Percentiles rank a stretch among this genome's conserved stretches.
These are phyloP conservation scores for Branchellion lobata DNA, from an alignment of 2,888 invertebrate species.

Conservation along the genomic window DNA sequence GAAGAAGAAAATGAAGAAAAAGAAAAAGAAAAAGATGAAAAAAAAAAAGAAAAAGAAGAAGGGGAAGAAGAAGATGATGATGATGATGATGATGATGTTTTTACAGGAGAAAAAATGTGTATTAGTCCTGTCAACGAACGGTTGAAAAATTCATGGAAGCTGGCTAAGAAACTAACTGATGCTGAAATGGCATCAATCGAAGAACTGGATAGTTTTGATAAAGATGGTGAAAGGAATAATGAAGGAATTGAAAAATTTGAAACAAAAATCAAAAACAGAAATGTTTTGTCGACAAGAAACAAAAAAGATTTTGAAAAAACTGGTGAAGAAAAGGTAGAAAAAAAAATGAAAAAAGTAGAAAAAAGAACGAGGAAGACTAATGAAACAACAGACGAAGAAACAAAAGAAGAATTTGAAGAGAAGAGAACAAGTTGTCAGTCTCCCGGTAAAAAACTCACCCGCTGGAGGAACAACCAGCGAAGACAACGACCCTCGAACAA, in stretches of 20 bases:
- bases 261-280: neutral
- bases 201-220: neutral
- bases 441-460: conserved; percentile 28
- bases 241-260: neutral
- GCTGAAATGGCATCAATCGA: neutral
- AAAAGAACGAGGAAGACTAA: no score
- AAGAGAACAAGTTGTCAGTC: conserved; percentile 8
- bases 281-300: neutral
- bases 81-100: no score
- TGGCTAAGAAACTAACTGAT: no score
- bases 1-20: no score
- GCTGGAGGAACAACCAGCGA: conserved; percentile 37
- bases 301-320: neutral
- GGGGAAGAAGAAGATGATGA: no score
- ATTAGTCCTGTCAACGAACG: no score
- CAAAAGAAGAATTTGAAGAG: neutral
- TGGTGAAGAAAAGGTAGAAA: neutral
- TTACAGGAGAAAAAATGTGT: no score
- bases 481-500: neutral
- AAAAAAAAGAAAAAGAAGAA: no score
- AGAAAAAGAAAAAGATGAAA: no score
- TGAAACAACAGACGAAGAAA: neutral
- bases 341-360: neutral
- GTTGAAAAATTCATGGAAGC: neutral
- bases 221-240: no score